Evolutionary conservation across 2,888 invertebrate species (phyloP).

Genomic region (Melipona bicolor): DNA sequence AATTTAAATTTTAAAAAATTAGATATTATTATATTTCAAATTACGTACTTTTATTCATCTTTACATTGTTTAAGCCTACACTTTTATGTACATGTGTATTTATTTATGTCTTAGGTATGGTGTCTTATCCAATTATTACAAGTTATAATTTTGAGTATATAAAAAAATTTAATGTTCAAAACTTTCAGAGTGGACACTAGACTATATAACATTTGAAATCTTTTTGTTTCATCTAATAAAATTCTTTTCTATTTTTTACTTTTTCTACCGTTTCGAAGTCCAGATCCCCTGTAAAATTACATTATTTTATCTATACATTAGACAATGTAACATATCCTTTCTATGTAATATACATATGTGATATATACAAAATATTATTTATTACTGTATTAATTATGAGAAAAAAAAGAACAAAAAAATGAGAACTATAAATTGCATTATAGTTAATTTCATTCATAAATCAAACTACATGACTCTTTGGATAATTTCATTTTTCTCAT

Average conservation of each 20-base stretch:
- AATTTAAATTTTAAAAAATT: slow-evolving; percentile 2
- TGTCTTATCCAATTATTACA: no score
- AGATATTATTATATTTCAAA: not conserved
- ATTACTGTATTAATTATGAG: not conserved
- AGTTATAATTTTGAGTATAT: no score
- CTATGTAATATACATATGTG: not conserved
- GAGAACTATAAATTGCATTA: not conserved
- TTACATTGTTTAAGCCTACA: slow-evolving; percentile 6
- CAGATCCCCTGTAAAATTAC: not conserved
- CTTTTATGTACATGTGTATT: slow-evolving; percentile 18
- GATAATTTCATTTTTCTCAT: no score
- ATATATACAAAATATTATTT: not conserved
- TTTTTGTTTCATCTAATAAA: no score
- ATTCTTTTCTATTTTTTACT: no score
- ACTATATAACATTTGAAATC: no score
- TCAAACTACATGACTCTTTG: not conserved
- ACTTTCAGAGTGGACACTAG: no score
- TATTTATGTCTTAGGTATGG: not conserved
- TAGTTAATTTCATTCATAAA: not conserved
- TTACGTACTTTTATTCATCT: not conserved
- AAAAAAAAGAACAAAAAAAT: not conserved
- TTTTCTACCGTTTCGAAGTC: no score
- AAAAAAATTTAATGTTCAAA: no score
- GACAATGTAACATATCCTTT: not conserved
- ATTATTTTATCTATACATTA: not conserved